phyloP scores from a whole-genome alignment of 2,888 invertebrate species.

The Coremacera marginata region DNA sequence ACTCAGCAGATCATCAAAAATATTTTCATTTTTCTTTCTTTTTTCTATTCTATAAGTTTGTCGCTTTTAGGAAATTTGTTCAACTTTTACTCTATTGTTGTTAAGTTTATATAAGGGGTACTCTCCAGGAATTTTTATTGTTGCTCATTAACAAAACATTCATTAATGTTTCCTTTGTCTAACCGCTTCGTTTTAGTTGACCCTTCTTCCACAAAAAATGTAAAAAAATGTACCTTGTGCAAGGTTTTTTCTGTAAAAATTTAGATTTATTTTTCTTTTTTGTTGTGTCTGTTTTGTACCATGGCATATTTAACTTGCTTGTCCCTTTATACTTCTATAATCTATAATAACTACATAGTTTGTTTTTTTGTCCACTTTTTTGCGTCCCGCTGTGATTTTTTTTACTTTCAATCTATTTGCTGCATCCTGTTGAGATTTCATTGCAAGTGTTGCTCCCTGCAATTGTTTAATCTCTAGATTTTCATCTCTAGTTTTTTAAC shows the following conservation, averaged over 20 bases:
- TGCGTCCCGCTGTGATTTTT: conserved; percentile 25
- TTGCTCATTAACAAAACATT: conserved; percentile 42
- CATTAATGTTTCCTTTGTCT: conserved; percentile 36
- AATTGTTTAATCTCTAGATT: conserved; percentile 34
- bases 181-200: not conserved
- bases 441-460: conserved; percentile 36
- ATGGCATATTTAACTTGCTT: not conserved
- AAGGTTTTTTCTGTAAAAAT: not conserved
- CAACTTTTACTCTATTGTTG: not conserved
- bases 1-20: conserved; percentile 6
- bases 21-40: conserved; percentile 15
- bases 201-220: not conserved
- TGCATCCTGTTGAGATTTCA: conserved; percentile 36
- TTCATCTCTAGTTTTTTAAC: conserved; percentile 20
- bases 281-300: conserved; percentile 9
- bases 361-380: conserved; percentile 40
- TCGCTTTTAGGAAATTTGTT: conserved; percentile 8
- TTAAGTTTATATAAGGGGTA: not conserved
- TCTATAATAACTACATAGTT: conserved; percentile 25
- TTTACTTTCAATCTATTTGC: not conserved
- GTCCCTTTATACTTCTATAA: conserved; percentile 15
- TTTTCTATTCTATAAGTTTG: not conserved
- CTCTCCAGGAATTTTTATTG: conserved; percentile 20
- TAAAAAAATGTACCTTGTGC: not conserved
- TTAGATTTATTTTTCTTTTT: conserved; percentile 11